phyloP scores from a whole-genome alignment of 2,113 vertebrate genomes.

The Bungarus multicinctus region DNA sequence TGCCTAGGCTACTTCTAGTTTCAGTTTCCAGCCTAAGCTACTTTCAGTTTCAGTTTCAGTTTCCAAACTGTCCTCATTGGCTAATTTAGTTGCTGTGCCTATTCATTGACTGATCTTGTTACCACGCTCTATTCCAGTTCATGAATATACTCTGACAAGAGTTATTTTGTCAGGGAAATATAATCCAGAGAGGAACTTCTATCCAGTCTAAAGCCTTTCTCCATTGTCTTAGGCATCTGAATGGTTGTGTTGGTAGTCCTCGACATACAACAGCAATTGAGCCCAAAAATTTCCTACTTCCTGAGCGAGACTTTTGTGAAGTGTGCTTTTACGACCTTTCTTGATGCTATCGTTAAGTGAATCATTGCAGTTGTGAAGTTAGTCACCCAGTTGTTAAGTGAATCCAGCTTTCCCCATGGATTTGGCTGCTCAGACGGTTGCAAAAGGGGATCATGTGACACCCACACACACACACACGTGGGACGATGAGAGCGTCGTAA shows the following conservation, averaged over 20 bases:
- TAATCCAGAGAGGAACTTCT: background rate
- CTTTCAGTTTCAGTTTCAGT: too few relatives aligned
- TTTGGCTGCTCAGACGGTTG: background rate
- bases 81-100: too few relatives aligned
- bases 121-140: too few relatives aligned
- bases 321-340: background rate
- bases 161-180: background rate
- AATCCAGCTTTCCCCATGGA: background rate
- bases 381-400: background rate
- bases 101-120: too few relatives aligned
- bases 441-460: background rate
- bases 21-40: too few relatives aligned
- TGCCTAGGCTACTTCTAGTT: too few relatives aligned
- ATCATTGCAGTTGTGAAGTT: background rate
- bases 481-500: rapidly evolving
- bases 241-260: background rate
- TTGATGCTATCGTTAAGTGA: background rate
- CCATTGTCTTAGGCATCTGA: background rate
- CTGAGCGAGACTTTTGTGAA: too few relatives aligned
- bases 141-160: too few relatives aligned
- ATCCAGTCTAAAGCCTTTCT: background rate
- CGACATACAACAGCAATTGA: background rate
- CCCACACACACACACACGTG: too few relatives aligned
- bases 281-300: background rate
- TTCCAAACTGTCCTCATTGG: too few relatives aligned